Evolutionary conservation across 2,113 vertebrate genomes (phyloP), one percentile per base, ranked within the genome.

Genomic region (Phaethon lepturus): DNA sequence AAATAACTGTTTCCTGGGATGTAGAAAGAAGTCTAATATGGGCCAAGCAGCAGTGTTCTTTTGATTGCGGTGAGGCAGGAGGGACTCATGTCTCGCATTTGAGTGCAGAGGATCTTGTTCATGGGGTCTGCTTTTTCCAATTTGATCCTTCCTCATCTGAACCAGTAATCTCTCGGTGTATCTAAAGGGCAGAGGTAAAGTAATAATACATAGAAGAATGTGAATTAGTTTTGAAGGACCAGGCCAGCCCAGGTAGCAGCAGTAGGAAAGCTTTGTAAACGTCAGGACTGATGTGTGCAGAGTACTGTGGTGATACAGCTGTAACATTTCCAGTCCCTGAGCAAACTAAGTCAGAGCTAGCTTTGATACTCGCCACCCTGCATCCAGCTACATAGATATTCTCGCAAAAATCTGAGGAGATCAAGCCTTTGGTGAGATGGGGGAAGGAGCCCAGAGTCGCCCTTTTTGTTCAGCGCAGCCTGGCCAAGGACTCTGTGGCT

Each of bases 121-220:
- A 12, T 10, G 47, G 52, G 17, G 76, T 63, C 45, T 81, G 13
- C 52, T 71, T 85, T 62, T 77, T 93, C 71, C 42, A 56, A 0
- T 69, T 63, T 24, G 17, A 49, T 71, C 58, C n/a, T 64, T 93
- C 56, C 25, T 84, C 38, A 18, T 83, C 38, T 71, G 56, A 93
- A 35, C 17, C 23, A 35, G 18, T 89, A 23, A n/a, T 69, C 42
- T 74, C 50, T 35, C 0, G 0, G 40, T 80, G 9, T 66, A 47
- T 50, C 42, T 75, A 11, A 74, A 81, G 49, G 56, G 38, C 60
- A 64, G 76, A 78, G 16, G 16, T 66, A 42, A 19, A 81, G 31
- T 63, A 77, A 4, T 53, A 71, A 53, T 10, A 25, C 0, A 2
- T 24, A 87, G n/a, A 74, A 52, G 47, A 85, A 47, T 1, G 2